Evolutionary conservation across 2,888 invertebrate species (phyloP).

Genomic region (Polyploca ridens): DNA sequence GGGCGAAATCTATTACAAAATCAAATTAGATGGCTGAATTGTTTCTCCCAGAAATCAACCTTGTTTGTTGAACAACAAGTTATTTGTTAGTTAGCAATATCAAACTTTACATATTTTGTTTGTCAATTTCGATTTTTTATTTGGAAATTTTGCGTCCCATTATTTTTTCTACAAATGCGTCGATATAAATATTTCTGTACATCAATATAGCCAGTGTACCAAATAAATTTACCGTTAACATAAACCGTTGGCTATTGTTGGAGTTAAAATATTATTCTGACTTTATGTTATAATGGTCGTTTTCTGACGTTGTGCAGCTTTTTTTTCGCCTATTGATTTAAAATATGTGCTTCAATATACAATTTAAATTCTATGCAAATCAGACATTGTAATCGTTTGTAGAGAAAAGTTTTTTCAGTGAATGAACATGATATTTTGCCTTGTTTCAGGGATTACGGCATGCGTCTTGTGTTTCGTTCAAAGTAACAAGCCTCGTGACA

Average conservation of each 20-base stretch:
- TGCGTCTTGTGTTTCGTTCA: slow-evolving; percentile 27
- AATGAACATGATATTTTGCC: slow-evolving; percentile 33
- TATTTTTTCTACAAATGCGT: neutral
- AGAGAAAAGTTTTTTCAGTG: slow-evolving; percentile 15
- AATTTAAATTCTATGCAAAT: neutral
- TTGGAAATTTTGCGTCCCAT: no score
- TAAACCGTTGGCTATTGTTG: neutral
- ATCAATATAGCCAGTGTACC: slow-evolving; percentile 1
- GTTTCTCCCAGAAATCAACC: no score
- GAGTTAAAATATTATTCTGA: neutral
- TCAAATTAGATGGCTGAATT: no score
- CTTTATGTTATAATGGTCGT: neutral
- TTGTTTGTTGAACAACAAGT: no score
- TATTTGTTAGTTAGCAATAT: no score
- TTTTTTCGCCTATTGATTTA: neutral
- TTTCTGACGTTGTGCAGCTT: neutral
- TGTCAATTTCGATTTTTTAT: no score
- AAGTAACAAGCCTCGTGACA: slow-evolving; percentile 54
- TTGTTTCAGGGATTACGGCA: slow-evolving; percentile 48
- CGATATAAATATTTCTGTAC: neutral
- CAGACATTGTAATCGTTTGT: neutral
- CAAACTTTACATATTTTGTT: no score
- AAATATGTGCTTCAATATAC: neutral
- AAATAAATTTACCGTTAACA: slow-evolving; percentile 7
- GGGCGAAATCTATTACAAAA: no score